phyloP scores from a whole-genome alignment of 2,797 vertebrate genomes.

The Chromobotia macracanthus region DNA sequence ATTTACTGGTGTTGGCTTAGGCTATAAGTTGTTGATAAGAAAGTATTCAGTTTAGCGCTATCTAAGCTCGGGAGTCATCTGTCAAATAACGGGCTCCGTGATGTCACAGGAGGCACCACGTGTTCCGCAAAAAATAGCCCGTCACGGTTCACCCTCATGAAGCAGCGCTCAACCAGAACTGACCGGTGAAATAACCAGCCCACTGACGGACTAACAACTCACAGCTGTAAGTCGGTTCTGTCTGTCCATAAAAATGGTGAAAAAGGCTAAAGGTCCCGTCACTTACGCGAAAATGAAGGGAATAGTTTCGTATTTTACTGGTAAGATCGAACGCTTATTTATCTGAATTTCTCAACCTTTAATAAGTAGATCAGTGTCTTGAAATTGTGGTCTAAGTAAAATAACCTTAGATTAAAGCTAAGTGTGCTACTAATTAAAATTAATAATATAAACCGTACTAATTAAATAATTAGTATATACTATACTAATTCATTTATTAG shows the following conservation, averaged over 20 bases:
- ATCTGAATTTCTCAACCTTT: background rate
- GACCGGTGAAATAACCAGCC: constrained; percentile 35
- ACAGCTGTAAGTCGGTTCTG: background rate
- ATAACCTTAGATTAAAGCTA: background rate
- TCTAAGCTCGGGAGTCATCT: background rate
- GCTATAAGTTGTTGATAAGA: too few relatives aligned
- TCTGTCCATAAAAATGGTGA: constrained; percentile 47
- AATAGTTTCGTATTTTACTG: constrained; percentile 75
- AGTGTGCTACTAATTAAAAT: background rate
- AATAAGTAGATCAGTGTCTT: background rate
- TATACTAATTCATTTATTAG: background rate
- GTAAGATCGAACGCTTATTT: constrained; percentile 56
- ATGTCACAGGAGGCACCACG: constrained; percentile 53
- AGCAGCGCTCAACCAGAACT: constrained; percentile 41
- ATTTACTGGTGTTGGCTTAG: too few relatives aligned
- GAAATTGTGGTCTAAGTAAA: background rate
- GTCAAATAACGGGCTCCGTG: constrained; percentile 24
- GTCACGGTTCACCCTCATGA: constrained; percentile 13
- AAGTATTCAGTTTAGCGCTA: too few relatives aligned
- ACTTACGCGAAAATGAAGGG: constrained; percentile 77
- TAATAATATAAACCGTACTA: background rate
- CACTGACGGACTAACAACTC: constrained; percentile 11
- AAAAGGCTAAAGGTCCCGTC: constrained; percentile 56
- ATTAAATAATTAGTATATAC: background rate
- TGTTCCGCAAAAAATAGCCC: constrained; percentile 59